These are phyloP conservation scores for Solen grandis DNA, from an alignment of 1,140 invertebrate species.

Conservation along the genomic window DNA sequence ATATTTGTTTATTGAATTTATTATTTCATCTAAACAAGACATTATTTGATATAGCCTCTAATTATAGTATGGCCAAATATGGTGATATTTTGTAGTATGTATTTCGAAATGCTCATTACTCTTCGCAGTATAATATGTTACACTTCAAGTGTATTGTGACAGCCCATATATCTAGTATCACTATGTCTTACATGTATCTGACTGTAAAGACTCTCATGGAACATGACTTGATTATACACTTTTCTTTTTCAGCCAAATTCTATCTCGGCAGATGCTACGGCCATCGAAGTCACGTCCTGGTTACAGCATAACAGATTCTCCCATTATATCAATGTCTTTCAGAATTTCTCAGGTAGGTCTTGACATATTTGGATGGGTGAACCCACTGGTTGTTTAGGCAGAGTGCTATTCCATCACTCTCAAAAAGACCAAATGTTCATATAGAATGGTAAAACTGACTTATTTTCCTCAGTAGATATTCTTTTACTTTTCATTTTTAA, in stretches of 20 bases:
- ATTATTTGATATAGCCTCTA: too few relatives aligned
- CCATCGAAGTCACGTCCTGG: constrained; percentile 89
- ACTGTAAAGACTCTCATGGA: too few relatives aligned
- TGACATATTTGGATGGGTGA: not conserved
- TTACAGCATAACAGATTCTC: constrained; percentile 89
- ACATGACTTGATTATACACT: too few relatives aligned
- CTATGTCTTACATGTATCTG: too few relatives aligned
- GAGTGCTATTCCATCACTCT: not conserved
- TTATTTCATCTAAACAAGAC: too few relatives aligned
- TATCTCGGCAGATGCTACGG: constrained; percentile 85
- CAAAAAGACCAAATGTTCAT: not conserved
- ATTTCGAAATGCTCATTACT: too few relatives aligned
- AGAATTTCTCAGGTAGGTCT: constrained; percentile 88
- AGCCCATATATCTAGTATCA: too few relatives aligned
- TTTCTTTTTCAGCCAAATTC: constrained; percentile 59
- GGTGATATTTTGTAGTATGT: too few relatives aligned
- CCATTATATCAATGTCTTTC: constrained; percentile 88
- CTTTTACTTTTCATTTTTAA: not conserved
- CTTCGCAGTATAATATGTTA: too few relatives aligned
- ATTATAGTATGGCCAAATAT: too few relatives aligned
- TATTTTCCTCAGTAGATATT: not conserved
- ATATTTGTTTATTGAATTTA: too few relatives aligned
- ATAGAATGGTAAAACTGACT: not conserved
- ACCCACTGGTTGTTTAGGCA: not conserved
- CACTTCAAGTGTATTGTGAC: too few relatives aligned